Percentiles rank a stretch among this genome's conserved stretches.
Conservation (phyloP, 2,113 vertebrate species). For the Shinisaurus crocodilurus region DNA sequence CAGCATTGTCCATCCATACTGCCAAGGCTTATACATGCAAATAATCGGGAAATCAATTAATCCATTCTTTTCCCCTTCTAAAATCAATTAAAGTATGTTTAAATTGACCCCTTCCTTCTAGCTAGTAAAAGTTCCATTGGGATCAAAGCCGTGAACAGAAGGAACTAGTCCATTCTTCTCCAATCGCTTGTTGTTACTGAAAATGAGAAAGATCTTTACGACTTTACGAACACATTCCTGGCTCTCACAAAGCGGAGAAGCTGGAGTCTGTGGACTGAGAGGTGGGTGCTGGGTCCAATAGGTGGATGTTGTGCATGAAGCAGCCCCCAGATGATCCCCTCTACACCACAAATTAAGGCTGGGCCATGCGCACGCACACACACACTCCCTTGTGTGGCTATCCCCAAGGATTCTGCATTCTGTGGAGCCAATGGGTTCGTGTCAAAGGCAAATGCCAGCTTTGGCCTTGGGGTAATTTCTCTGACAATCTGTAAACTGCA, state of each 20-base stretch:
- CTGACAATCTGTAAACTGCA: not conserved
- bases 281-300: not conserved
- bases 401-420: not conserved
- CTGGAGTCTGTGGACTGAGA: not conserved
- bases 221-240: not conserved
- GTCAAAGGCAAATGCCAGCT: not conserved
- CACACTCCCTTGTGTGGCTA: not conserved
- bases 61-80: not conserved
- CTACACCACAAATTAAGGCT: not conserved
- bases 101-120: not conserved
- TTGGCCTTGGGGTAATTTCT: not conserved
- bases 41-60: not conserved
- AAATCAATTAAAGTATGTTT: not conserved
- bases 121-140: not conserved
- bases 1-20: not conserved
- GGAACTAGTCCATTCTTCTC: too few species aligned
- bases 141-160: not conserved
- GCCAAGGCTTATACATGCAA: not conserved
- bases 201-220: too few species aligned
- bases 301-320: not conserved
- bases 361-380: too few species aligned
- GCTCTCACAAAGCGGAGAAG: not conserved
- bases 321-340: not conserved
- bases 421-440: too few species aligned
- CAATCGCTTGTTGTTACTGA: not conserved